Percentiles rank a stretch among this genome's conserved stretches.
Conservation (phyloP, 2,888 invertebrate species). For the Rosalia funebris region DNA sequence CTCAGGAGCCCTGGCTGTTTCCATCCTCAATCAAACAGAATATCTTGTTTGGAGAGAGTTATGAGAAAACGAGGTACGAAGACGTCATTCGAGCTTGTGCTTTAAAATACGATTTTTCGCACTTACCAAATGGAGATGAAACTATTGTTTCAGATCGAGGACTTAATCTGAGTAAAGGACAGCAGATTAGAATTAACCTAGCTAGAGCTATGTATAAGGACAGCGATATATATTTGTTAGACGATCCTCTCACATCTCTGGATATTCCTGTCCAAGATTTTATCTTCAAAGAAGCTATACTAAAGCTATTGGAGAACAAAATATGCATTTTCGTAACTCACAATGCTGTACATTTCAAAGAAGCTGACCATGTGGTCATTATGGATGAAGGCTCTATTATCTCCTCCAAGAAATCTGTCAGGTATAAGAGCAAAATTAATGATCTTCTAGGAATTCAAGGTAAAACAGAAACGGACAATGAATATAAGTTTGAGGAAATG, state of each 20-base stretch:
- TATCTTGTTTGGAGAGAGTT: constrained; percentile 76
- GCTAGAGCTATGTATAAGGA: constrained; percentile 78
- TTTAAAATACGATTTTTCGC: constrained; percentile 73
- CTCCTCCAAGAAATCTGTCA: constrained; percentile 48
- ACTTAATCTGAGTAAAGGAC: constrained; percentile 81
- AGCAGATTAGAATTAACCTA: constrained; percentile 80
- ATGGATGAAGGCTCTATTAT: constrained; percentile 38
- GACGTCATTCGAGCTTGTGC: constrained; percentile 73
- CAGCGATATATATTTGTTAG: constrained; percentile 79
- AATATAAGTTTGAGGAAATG: constrained; percentile 46
- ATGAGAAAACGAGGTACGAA: constrained; percentile 67
- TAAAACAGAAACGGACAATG: not conserved
- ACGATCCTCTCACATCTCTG: constrained; percentile 58
- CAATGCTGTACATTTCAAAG: constrained; percentile 45
- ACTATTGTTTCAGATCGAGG: constrained; percentile 84
- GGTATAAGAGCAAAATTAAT: constrained; percentile 15
- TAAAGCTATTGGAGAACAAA: constrained; percentile 48
- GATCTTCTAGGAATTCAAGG: constrained; percentile 1
- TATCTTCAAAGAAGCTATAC: constrained; percentile 49
- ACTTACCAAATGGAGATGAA: constrained; percentile 77
- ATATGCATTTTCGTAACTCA: constrained; percentile 50
- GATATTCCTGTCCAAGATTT: constrained; percentile 48
- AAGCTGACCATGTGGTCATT: constrained; percentile 64
- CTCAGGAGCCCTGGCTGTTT: constrained; percentile 72
- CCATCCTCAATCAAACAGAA: constrained; percentile 75